phyloP scores from a whole-genome alignment of 2,797 vertebrate species.

The Pristis pectinata region DNA sequence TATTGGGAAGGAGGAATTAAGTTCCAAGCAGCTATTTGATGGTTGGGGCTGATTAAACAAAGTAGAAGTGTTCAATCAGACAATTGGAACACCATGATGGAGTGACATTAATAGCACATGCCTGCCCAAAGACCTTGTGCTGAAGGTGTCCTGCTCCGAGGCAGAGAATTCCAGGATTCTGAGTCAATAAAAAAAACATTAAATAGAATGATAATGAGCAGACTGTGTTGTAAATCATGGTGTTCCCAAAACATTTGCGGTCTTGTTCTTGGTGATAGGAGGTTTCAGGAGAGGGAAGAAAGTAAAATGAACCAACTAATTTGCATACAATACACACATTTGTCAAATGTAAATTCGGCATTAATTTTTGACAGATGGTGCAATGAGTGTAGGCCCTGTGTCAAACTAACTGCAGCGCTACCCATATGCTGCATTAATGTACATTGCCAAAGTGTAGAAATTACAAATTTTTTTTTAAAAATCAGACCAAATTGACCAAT shows the following conservation, averaged over 20 bases:
- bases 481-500: not conserved
- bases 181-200: not conserved
- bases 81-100: not conserved
- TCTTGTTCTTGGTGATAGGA: not conserved
- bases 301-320: not conserved
- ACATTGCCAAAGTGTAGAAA: not conserved
- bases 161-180: not conserved
- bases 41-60: not conserved
- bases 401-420: not conserved
- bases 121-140: not conserved
- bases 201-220: not conserved
- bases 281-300: not conserved
- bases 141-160: not conserved
- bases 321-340: not conserved
- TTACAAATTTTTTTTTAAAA: not conserved
- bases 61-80: not conserved
- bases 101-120: not conserved
- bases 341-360: not conserved
- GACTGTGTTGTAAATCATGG: not conserved
- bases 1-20: not conserved
- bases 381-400: not conserved
- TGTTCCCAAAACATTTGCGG: not conserved
- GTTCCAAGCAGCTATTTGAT: not conserved
- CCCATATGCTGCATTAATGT: not conserved
- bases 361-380: not conserved